Evolutionary conservation across 2,888 invertebrate species (phyloP).

Genomic region (Dryobotodes eremita): DNA sequence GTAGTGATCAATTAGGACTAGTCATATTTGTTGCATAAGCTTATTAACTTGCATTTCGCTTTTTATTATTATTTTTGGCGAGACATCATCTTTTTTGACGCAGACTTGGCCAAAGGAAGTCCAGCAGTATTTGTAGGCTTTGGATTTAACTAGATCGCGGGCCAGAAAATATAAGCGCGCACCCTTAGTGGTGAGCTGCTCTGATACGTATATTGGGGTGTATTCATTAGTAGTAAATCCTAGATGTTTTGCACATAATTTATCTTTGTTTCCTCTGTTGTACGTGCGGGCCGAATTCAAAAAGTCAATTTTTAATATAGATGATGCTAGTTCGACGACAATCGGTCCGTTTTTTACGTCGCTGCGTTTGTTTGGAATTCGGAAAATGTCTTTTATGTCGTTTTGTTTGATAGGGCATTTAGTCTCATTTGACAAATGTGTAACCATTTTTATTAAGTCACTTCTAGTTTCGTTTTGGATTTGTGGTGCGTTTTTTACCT

Average conservation of each 20-base stretch:
- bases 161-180: conserved; percentile 9
- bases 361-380: no score
- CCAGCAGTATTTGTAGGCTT: conserved; percentile 22
- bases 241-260: conserved; percentile 11
- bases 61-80: conserved; percentile 18
- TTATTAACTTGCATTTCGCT: conserved; percentile 18
- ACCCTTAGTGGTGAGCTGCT: conserved; percentile 14
- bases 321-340: conserved; percentile 7
- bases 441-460: conserved; percentile 12
- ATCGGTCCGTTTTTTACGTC: conserved; percentile 1
- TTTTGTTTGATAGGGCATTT: conserved; percentile 6
- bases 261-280: conserved; percentile 8
- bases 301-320: conserved; percentile 5
- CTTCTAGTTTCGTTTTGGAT: background rate
- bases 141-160: conserved; percentile 11
- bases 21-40: conserved; percentile 27
- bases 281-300: background rate
- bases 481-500: conserved; percentile 25
- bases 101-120: conserved; percentile 14
- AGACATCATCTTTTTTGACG: conserved; percentile 14
- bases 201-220: conserved; percentile 14
- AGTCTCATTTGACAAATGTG: conserved; percentile 9
- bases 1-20: background rate
- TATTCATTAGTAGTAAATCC: conserved; percentile 1
- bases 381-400: no score